Evolutionary conservation across 2,888 invertebrate species (phyloP), one percentile per base, ranked within the genome.

Genomic region (Synanthedon vespiformis): DNA sequence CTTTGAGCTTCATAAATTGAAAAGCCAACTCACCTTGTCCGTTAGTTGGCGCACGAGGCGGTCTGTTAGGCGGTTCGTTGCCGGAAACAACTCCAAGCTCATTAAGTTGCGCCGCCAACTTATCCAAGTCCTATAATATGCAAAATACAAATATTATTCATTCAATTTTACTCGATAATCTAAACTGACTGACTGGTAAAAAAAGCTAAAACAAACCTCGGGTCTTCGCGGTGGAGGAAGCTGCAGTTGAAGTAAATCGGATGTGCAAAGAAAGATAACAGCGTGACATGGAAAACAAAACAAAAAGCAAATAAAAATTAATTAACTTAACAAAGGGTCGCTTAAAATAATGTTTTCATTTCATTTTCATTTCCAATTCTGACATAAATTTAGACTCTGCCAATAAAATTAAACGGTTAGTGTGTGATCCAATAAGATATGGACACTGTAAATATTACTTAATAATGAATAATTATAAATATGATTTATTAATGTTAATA

Each of bases 101-200:
- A 88, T 95, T 97, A 76, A 98, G 90, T 86, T 99, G 97, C 72
- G 96, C 96, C 60, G 98, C 98, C 79, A 99, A 88, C 78, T 94
- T 94, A 88, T 99, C 98, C 89, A 99, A 91, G 88, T 98, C 98
- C 96, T 98, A 89, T 61, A 84, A 79, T 69, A 71, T 62, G 60
- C 14, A 41, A 40, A 18, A 41, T 40, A 50, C 4, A 41, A 40
- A 40, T 51, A 14, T 41, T 50, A 34, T 50, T 49, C 18, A 16
- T 16, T 18, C 0, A 18, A 16, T 16, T 18, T 16, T 16, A 49
- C 13, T 49, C 22, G 4, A 18, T n/a, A 12, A 50, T 50, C 6
- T 48, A 16, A 48, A 22, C 13, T 13, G 44, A 44, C n/a, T 44
- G 44, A 44, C 14, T 4, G 16, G 8, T 13, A 49, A 27, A 50